These are phyloP conservation scores for Paedocypris micromegethes DNA, from an alignment of 2,797 vertebrate genomes.

Conservation along the genomic window DNA sequence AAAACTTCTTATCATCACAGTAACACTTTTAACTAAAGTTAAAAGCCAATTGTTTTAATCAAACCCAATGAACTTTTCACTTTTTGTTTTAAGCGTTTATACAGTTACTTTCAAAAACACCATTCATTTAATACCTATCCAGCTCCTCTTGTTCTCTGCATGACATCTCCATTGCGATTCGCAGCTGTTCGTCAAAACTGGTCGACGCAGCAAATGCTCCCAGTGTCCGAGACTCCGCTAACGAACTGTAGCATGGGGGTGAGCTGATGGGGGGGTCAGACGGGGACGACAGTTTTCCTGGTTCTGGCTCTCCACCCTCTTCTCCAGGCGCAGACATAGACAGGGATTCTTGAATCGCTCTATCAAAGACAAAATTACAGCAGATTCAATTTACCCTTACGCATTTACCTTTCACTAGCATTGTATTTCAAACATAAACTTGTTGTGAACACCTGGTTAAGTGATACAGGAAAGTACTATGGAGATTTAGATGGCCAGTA, in stretches of 20 bases:
- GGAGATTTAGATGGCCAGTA: too few species aligned
- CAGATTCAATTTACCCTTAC: too few species aligned
- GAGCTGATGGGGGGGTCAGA: constrained; percentile 56
- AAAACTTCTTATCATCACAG: too few species aligned
- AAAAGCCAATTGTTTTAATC: too few species aligned
- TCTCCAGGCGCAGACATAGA: constrained; percentile 70
- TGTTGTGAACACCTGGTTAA: too few species aligned
- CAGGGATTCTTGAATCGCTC: constrained; percentile 89
- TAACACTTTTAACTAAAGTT: too few species aligned
- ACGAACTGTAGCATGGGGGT: constrained; percentile 62
- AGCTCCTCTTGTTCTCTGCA: constrained; percentile 83
- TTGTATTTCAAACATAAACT: too few species aligned
- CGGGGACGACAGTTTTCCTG: constrained; percentile 57
- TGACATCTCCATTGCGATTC: constrained; percentile 86
- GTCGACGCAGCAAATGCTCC: constrained; percentile 56
- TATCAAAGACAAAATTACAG: constrained; percentile 48
- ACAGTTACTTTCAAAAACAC: too few species aligned
- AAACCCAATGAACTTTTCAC: too few species aligned
- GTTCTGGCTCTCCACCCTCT: constrained; percentile 60
- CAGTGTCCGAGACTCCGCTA: constrained; percentile 53
- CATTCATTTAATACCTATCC: constrained; percentile 65
- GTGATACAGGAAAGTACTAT: too few species aligned
- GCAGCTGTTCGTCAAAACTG: constrained; percentile 88
- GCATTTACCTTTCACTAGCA: too few species aligned
- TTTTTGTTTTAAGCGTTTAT: too few species aligned